These are phyloP conservation scores for Cherax quadricarinatus DNA, from an alignment of 1,140 invertebrate genomes.

Conservation along the genomic window DNA sequence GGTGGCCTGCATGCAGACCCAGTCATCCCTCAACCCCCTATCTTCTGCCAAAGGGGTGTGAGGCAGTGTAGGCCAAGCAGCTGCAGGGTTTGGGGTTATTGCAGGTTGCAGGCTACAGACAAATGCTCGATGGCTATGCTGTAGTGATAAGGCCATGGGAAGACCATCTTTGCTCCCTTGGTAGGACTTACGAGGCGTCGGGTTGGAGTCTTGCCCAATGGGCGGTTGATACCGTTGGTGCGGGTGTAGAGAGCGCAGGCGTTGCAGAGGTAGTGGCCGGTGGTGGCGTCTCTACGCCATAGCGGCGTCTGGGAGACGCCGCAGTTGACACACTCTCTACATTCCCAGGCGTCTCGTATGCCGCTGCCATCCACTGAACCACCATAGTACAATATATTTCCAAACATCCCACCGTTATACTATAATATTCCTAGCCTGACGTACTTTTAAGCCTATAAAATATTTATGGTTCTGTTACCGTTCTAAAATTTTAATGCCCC, in stretches of 20 bases:
- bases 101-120: no score
- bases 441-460: no score
- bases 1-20: no score
- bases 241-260: constrained; percentile 93
- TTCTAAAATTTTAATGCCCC: no score
- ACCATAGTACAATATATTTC: not conserved
- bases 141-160: no score
- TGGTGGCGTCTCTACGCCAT: constrained; percentile 97
- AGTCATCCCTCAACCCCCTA: no score
- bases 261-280: constrained; percentile 85
- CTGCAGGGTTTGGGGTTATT: not conserved
- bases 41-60: no score
- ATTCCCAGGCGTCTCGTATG: constrained; percentile 79
- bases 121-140: no score
- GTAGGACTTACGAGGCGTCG: constrained; percentile 65
- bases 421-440: no score
- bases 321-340: constrained; percentile 97
- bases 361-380: not conserved
- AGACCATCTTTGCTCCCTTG: no score
- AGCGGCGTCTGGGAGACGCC: constrained; percentile 95
- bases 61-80: not conserved
- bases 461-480: no score
- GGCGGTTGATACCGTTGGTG: constrained; percentile 89
- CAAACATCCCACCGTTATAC: no score
- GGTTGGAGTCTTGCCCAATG: constrained; percentile 82